Evolutionary conservation across 2,888 invertebrate genomes (phyloP).

Genomic region (Megaustenia siamemsis): DNA sequence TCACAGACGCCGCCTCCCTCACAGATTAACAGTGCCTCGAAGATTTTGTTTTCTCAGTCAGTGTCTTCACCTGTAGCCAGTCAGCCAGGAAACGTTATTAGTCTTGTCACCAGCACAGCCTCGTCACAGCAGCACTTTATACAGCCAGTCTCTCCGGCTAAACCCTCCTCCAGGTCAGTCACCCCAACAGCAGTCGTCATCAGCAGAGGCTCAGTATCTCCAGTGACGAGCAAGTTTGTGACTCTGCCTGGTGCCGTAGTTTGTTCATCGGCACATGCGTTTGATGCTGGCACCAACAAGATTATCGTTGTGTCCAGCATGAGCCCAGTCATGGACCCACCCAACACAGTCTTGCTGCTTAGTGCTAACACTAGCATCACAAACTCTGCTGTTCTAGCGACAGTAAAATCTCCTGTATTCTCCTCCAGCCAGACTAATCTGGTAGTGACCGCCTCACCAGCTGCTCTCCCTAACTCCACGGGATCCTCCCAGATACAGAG

Average conservation of each 20-base stretch:
- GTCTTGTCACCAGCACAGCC: slow-evolving; percentile 40
- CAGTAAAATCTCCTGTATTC: neutral
- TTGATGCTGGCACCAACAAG: slow-evolving; percentile 51
- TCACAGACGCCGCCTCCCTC: slow-evolving; percentile 40
- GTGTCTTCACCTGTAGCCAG: slow-evolving; percentile 38
- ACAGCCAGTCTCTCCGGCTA: slow-evolving; percentile 56
- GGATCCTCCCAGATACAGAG: slow-evolving; percentile 10
- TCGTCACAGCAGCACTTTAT: slow-evolving; percentile 54
- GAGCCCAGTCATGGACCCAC: slow-evolving; percentile 35
- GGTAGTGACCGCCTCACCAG: slow-evolving; percentile 25
- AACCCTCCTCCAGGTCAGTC: slow-evolving; percentile 50
- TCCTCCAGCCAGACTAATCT: slow-evolving; percentile 34
- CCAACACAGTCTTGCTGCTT: slow-evolving; percentile 35
- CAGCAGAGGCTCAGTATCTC: slow-evolving; percentile 51
- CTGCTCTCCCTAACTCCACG: slow-evolving; percentile 14
- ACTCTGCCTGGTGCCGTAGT: slow-evolving; percentile 45
- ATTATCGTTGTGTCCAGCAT: slow-evolving; percentile 53
- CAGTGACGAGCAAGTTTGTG: slow-evolving; percentile 50
- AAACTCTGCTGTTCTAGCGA: slow-evolving; percentile 1
- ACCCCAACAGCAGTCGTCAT: slow-evolving; percentile 56
- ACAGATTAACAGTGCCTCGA: slow-evolving; percentile 60
- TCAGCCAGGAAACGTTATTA: slow-evolving; percentile 20
- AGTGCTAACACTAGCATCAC: neutral
- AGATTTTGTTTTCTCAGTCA: slow-evolving; percentile 62
- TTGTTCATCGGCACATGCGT: slow-evolving; percentile 9